phyloP scores from a whole-genome alignment of 2,113 vertebrate species.

The Melozone crissalis region DNA sequence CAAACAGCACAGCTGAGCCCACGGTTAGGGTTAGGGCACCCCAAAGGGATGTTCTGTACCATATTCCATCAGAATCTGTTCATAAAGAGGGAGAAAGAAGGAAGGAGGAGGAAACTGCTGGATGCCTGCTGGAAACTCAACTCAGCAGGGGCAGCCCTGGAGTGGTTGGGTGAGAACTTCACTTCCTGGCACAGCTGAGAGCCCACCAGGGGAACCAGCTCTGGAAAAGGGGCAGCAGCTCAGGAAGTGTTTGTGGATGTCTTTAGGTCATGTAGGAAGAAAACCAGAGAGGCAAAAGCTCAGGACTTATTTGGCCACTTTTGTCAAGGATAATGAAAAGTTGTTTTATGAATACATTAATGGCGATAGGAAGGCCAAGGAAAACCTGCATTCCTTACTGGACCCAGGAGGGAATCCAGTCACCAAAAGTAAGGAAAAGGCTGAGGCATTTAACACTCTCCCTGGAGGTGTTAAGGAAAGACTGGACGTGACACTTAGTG shows the following conservation, averaged over 20 bases:
- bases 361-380: not conserved
- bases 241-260: not conserved
- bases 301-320: not conserved
- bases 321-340: not conserved
- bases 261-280: not conserved
- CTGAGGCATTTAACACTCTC: too few species aligned
- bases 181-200: not conserved
- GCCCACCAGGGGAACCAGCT: not conserved
- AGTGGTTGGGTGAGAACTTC: not conserved
- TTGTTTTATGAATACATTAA: not conserved
- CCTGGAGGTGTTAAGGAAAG: too few species aligned
- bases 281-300: not conserved
- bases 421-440: not conserved
- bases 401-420: not conserved
- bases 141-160: not conserved
- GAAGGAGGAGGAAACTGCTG: not conserved
- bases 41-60: not conserved
- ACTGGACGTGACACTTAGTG: too few species aligned
- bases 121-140: not conserved
- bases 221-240: not conserved
- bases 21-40: not conserved
- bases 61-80: not conserved
- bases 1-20: not conserved
- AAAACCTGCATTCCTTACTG: not conserved
- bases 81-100: not conserved